Conservation (phyloP, 2,797 vertebrate species). For the Poecile montanus region DNA sequence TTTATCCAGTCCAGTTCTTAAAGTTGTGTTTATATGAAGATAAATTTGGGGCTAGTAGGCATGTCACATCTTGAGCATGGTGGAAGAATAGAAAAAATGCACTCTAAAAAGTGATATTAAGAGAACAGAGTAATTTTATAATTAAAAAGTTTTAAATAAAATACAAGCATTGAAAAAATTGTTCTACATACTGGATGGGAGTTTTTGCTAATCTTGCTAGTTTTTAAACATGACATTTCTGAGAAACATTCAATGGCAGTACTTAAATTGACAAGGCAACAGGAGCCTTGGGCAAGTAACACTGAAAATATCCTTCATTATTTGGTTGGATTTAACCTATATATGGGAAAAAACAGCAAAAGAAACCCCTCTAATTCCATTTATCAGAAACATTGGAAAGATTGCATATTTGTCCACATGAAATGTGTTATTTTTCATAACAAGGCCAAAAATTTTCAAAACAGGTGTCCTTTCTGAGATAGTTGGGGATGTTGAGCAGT, state of each 20-base stretch:
- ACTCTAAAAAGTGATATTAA: neutral
- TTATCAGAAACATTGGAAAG: neutral
- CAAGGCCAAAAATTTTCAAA: neutral
- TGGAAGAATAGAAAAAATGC: neutral
- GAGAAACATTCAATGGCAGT: neutral
- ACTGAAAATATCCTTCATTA: neutral
- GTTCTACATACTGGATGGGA: neutral
- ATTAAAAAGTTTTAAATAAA: neutral
- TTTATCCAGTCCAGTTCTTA: neutral
- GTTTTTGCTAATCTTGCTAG: neutral
- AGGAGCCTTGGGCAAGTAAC: neutral
- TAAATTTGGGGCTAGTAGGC: neutral
- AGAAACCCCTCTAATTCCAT: neutral
- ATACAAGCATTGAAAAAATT: neutral
- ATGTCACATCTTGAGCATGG: neutral
- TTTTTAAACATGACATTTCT: neutral
- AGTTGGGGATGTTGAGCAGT: neutral
- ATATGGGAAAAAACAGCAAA: neutral
- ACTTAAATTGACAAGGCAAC: neutral
- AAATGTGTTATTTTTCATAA: neutral
- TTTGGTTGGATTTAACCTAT: neutral
- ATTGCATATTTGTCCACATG: neutral
- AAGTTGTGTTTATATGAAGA: neutral
- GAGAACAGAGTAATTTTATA: neutral
- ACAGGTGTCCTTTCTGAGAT: neutral